phyloP scores from a whole-genome alignment of 2,888 invertebrate genomes.

The Hypomecis atomaria region DNA sequence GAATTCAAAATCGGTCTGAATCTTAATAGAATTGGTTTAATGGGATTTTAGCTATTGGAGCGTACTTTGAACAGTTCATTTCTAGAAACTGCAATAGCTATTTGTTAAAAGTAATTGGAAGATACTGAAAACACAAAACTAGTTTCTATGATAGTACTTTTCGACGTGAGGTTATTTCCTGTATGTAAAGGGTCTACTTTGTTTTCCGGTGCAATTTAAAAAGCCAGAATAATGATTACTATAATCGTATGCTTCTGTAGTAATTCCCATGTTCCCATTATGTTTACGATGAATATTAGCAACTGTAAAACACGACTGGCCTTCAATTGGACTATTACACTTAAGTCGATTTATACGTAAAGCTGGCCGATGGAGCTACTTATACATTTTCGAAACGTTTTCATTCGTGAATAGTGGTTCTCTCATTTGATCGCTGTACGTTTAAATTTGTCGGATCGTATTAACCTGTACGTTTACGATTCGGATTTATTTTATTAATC shows the following conservation, averaged over 20 bases:
- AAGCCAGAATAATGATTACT: constrained; percentile 18
- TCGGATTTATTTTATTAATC: constrained; percentile 22
- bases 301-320: constrained; percentile 45
- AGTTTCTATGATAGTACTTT: too few species aligned
- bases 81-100: too few species aligned
- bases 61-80: too few species aligned
- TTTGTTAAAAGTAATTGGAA: too few species aligned
- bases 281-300: constrained; percentile 38
- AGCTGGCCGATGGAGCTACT: not conserved
- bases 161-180: too few species aligned
- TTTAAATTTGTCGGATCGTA: not conserved
- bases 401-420: not conserved
- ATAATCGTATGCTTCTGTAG: constrained; percentile 6
- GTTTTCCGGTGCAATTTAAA: constrained; percentile 21
- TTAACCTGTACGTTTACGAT: constrained; percentile 20
- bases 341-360: not conserved
- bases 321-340: constrained; percentile 39
- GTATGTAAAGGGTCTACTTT: not conserved
- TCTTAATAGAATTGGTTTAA: too few species aligned
- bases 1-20: too few species aligned
- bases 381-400: not conserved
- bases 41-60: too few species aligned
- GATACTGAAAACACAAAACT: too few species aligned
- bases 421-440: constrained; percentile 3
- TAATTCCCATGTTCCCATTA: constrained; percentile 40